These are phyloP conservation scores for Labeo rohita DNA, from an alignment of 2,113 vertebrate species.

Conservation along the genomic window DNA sequence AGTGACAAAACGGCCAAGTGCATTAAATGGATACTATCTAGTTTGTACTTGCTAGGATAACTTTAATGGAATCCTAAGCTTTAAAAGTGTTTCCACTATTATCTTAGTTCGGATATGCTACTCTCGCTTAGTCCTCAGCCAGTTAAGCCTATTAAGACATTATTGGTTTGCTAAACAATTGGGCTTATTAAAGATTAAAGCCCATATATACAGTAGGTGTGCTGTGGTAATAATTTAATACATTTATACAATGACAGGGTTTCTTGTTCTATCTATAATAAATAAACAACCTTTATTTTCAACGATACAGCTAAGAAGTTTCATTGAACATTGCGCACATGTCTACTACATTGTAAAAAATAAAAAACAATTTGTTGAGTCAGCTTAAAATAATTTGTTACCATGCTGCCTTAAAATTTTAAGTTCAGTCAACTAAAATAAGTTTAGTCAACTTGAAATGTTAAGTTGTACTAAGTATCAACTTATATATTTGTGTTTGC, in stretches of 20 bases:
- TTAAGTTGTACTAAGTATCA: too few species aligned
- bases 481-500: too few species aligned
- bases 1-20: conserved; percentile 3
- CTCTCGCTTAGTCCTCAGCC: background rate
- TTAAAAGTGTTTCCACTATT: background rate
- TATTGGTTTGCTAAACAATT: background rate
- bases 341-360: too few species aligned
- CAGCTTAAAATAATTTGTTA: too few species aligned
- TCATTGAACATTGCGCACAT: too few species aligned
- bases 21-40: conserved; percentile 23
- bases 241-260: background rate
- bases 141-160: background rate
- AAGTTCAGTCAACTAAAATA: too few species aligned
- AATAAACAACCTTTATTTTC: background rate
- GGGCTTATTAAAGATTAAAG: background rate
- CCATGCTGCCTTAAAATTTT: too few species aligned
- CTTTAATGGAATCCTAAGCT: background rate
- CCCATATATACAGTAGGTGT: background rate
- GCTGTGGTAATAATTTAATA: background rate
- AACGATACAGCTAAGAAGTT: background rate
- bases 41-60: conserved; percentile 4
- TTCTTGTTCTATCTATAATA: too few species aligned
- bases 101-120: background rate
- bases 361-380: too few species aligned
- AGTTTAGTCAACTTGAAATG: too few species aligned